Evolutionary conservation across 2,797 vertebrate species (phyloP), one percentile per base, ranked within the genome.

Genomic region (Vipera latastei): DNA sequence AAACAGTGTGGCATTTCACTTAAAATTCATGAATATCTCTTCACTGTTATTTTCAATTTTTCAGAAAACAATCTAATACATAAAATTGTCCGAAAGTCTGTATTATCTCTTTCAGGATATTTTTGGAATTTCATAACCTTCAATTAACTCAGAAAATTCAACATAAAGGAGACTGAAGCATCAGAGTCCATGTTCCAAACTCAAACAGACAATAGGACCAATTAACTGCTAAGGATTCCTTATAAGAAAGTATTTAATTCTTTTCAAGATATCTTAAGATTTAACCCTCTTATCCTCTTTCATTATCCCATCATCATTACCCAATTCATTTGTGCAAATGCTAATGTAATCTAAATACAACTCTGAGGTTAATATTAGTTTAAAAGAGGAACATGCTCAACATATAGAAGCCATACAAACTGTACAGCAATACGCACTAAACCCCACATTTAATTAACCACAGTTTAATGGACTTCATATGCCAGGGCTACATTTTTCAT

Each of bases 91-190:
- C 6, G 91, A 6, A 4, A 0, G 6, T 28, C 9, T 26, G 6
- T 4, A 92, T 38, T 90, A 89, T 90, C 16, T 56, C 89, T 91
- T 92, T 91, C 73, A 22, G 0, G 56, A 32, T 3, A 60, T 65
- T 94, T 95, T 2, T 53, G 28, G 57, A 89, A 91, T 96, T 78
- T 95, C 93, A 53, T 93, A 51, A 63, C 3, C 28, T 48, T 57
- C 8, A n/a, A 92, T 94, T 90, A 95, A 94, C 73, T 92, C 0
- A 14, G 53, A 86, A 56, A 60, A 92, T 94, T 94, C 94, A 87
- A 92, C 0, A 0, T 63, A 57, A 65, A 93, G 91, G 0, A 90
- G 18, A 4, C 63, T 16, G 28, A 95, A 92, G 1, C 32, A 88
- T 63, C 86, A 69, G 2, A 8, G n/a, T 78, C 53, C 0, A 48